Conservation (phyloP, 2,113 vertebrate species). For the Parus major region DNA sequence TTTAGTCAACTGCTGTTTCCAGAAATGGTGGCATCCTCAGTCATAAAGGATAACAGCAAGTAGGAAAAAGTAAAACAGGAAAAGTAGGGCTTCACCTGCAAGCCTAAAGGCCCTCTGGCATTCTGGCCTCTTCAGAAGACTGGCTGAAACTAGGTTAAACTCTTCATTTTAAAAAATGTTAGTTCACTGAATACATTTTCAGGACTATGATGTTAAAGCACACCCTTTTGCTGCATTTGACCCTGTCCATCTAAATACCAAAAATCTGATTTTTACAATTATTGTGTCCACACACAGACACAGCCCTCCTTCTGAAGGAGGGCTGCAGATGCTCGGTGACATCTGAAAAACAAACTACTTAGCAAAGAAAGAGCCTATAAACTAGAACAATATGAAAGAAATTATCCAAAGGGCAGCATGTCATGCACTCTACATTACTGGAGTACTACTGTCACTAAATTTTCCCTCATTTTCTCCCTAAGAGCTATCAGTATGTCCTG, state of each 20-base stretch:
- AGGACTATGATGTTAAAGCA: background rate
- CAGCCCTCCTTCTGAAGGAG: background rate
- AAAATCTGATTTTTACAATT: background rate
- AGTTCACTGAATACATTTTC: background rate
- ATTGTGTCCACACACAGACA: background rate
- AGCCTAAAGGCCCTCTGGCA: background rate
- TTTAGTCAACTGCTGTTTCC: slow-evolving; percentile 12
- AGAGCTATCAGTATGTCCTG: background rate
- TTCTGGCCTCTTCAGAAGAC: background rate
- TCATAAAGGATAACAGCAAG: background rate
- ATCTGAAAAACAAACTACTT: background rate
- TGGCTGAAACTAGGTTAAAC: background rate
- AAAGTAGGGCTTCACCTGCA: background rate
- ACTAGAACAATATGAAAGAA: background rate
- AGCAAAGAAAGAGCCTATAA: background rate
- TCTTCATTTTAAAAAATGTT: background rate
- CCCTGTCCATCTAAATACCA: background rate
- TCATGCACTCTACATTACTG: background rate
- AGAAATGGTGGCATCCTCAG: background rate
- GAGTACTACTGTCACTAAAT: background rate
- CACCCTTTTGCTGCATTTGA: background rate
- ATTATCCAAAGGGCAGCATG: background rate
- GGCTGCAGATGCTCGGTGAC: background rate
- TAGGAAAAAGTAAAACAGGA: background rate
- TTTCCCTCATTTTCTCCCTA: background rate